These are phyloP conservation scores for Phalacrocorax carbo DNA, from an alignment of 2,113 vertebrate genomes.

Conservation along the genomic window DNA sequence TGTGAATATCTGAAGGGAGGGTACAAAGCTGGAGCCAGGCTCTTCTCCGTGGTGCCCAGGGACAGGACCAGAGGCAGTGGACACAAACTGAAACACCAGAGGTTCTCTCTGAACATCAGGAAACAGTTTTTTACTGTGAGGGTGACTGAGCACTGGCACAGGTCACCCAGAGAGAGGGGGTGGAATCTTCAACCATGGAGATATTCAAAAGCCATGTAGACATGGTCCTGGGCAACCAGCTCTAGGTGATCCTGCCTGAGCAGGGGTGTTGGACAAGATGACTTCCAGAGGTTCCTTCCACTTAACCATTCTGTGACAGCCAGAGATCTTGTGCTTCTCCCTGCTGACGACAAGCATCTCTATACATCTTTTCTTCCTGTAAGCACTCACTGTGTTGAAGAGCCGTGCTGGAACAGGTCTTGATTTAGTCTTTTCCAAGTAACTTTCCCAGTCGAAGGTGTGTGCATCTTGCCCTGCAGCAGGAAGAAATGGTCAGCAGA, in stretches of 20 bases:
- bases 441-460: slow-evolving; percentile 85
- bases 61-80: not conserved
- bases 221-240: not conserved
- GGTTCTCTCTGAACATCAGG: not conserved
- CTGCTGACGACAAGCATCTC: not conserved
- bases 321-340: not conserved
- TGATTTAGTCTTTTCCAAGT: slow-evolving; percentile 82
- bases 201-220: not conserved
- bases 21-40: not conserved
- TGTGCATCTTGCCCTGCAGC: slow-evolving; percentile 78
- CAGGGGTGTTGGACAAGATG: not conserved
- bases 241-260: not conserved
- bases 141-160: not conserved
- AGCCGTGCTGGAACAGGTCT: slow-evolving; percentile 82
- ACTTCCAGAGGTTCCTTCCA: not conserved
- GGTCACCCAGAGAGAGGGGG: not conserved
- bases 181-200: not conserved
- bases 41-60: not conserved
- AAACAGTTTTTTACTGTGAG: not conserved
- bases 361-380: not conserved
- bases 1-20: not conserved
- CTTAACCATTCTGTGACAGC: not conserved
- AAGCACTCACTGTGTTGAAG: slow-evolving; percentile 86
- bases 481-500: not conserved
- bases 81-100: not conserved